These are phyloP conservation scores for Damaliscus lunatus DNA, from an alignment of 2,113 vertebrate genomes.

Conservation along the genomic window DNA sequence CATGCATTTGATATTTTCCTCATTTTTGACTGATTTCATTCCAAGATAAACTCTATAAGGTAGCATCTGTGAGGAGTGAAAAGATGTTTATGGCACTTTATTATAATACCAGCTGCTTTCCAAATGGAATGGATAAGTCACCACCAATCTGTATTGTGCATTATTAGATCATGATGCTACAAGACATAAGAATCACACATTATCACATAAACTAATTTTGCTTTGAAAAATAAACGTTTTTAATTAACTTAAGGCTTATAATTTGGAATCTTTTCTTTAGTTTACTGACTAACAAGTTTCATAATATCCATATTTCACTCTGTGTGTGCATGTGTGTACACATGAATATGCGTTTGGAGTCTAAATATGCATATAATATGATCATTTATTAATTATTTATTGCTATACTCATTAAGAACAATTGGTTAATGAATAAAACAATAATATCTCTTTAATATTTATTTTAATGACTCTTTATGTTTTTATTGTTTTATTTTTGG, in stretches of 20 bases:
- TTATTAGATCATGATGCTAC: neutral
- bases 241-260: neutral
- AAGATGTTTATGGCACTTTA: neutral
- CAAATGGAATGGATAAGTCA: neutral
- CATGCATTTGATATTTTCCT: neutral
- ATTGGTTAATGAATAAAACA: neutral
- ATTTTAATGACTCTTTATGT: neutral
- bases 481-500: neutral
- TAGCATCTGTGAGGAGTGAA: neutral
- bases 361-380: neutral
- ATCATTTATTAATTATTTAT: neutral
- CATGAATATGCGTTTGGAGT: neutral
- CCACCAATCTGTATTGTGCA: too few relatives aligned
- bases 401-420: neutral
- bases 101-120: neutral
- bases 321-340: neutral
- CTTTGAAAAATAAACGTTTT: neutral
- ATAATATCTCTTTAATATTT: neutral
- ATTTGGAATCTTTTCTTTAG: neutral
- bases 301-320: neutral
- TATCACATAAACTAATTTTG: neutral
- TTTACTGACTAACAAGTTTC: neutral
- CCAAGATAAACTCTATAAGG: neutral
- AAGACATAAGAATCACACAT: neutral
- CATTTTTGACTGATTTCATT: constrained; percentile 24